These are phyloP conservation scores for Chironomus tepperi DNA, from an alignment of 1,140 invertebrate genomes.

Conservation along the genomic window DNA sequence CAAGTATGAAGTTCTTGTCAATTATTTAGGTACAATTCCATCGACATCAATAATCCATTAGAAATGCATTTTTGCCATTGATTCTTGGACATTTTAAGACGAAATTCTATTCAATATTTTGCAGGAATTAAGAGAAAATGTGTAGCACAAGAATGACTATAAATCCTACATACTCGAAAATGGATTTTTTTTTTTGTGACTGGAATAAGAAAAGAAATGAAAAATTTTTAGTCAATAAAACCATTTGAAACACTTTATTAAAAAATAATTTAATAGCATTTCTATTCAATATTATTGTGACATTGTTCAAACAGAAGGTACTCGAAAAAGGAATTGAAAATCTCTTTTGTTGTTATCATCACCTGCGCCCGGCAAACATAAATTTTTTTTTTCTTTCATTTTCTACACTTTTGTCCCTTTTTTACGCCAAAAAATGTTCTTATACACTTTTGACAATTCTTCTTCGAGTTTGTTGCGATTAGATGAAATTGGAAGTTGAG, in stretches of 20 bases:
- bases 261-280: constrained; percentile 21
- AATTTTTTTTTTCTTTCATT: not conserved
- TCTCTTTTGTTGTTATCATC: constrained; percentile 24
- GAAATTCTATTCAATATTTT: too few relatives aligned
- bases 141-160: too few relatives aligned
- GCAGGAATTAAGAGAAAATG: too few relatives aligned
- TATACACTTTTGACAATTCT: not conserved
- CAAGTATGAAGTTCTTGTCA: too few relatives aligned
- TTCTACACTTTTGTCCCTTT: not conserved
- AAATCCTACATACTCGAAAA: too few relatives aligned
- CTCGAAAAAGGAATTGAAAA: constrained; percentile 10
- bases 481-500: too few relatives aligned
- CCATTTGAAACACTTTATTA: constrained; percentile 16
- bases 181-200: not conserved
- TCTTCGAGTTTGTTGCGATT: not conserved
- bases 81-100: too few relatives aligned
- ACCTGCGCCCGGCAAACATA: constrained; percentile 16
- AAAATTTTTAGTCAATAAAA: not conserved
- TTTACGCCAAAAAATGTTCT: not conserved
- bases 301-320: not conserved
- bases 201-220: not conserved
- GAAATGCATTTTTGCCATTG: too few relatives aligned
- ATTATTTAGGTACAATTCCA: too few relatives aligned
- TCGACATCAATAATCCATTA: too few relatives aligned
- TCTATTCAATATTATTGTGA: not conserved